phyloP scores from a whole-genome alignment of 2,888 invertebrate species.

The Cecidostiba fungosa region DNA sequence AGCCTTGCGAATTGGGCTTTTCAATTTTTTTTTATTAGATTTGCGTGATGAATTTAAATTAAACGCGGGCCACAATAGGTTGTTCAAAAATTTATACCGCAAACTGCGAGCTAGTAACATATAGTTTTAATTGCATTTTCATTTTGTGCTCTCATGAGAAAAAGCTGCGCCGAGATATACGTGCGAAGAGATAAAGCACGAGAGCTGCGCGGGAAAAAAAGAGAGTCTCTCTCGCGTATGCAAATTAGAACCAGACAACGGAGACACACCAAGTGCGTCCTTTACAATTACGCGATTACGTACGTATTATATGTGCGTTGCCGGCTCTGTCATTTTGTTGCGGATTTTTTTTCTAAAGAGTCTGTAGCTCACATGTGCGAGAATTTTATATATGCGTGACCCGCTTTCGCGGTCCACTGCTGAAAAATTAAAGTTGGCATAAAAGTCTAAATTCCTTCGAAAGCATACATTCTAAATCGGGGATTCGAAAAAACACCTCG shows the following conservation, averaged over 20 bases:
- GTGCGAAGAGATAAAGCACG: conserved; percentile 4
- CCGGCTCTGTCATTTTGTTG: conserved; percentile 35
- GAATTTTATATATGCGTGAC: background rate
- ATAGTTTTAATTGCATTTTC: conserved; percentile 40
- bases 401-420: background rate
- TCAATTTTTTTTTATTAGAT: background rate
- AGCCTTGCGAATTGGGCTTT: background rate
- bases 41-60: background rate
- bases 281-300: conserved; percentile 47
- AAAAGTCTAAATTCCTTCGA: background rate
- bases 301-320: conserved; percentile 33
- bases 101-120: background rate
- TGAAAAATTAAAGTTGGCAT: background rate
- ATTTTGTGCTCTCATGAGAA: conserved; percentile 17
- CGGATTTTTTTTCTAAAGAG: conserved; percentile 15
- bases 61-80: background rate
- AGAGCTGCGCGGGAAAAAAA: background rate
- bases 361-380: background rate
- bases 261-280: background rate
- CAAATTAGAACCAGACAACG: conserved; percentile 38
- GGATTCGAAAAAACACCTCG: background rate
- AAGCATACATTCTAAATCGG: background rate
- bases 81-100: background rate
- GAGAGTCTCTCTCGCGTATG: conserved; percentile 27
- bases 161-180: conserved; percentile 8